phyloP scores from a whole-genome alignment of 2,888 invertebrate species.

The Clusia tigrina region DNA sequence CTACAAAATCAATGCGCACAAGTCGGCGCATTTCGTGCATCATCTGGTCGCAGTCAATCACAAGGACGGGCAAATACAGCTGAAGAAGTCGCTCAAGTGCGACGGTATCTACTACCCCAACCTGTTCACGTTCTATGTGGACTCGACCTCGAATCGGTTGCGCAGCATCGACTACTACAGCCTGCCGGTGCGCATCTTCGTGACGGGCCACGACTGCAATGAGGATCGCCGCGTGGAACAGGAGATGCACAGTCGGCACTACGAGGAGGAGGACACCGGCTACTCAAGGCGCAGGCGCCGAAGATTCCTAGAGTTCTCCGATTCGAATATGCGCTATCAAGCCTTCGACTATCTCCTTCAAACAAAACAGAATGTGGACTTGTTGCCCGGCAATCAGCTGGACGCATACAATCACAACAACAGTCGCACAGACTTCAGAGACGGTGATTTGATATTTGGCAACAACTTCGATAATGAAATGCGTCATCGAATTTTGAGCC shows the following conservation, averaged over 20 bases:
- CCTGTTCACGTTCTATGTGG: constrained; percentile 85
- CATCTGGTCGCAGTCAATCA: constrained; percentile 79
- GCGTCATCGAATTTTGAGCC: constrained; percentile 66
- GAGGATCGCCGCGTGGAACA: constrained; percentile 71
- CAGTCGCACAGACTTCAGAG: constrained; percentile 58
- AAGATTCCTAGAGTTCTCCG: constrained; percentile 39
- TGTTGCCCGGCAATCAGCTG: constrained; percentile 39
- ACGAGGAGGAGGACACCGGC: constrained; percentile 69
- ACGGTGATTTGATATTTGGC: constrained; percentile 68
- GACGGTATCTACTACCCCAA: constrained; percentile 84
- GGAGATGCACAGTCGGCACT: constrained; percentile 63
- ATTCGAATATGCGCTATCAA: constrained; percentile 47
- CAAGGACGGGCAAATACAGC: constrained; percentile 77
- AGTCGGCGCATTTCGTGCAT: constrained; percentile 84
- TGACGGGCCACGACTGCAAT: constrained; percentile 76
- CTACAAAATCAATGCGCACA: constrained; percentile 81
- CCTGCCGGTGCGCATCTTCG: constrained; percentile 77
- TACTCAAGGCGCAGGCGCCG: constrained; percentile 67
- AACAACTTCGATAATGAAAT: constrained; percentile 67
- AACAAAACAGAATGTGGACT: constrained; percentile 5
- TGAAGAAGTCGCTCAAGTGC: constrained; percentile 77
- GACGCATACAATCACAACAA: constrained; percentile 48
- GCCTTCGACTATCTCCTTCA: constrained; percentile 28
- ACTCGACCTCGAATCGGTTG: constrained; percentile 81
- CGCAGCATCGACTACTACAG: constrained; percentile 85